Evolutionary conservation across 1,140 invertebrate genomes (phyloP).

Genomic region (Eufriesea mexicana): DNA sequence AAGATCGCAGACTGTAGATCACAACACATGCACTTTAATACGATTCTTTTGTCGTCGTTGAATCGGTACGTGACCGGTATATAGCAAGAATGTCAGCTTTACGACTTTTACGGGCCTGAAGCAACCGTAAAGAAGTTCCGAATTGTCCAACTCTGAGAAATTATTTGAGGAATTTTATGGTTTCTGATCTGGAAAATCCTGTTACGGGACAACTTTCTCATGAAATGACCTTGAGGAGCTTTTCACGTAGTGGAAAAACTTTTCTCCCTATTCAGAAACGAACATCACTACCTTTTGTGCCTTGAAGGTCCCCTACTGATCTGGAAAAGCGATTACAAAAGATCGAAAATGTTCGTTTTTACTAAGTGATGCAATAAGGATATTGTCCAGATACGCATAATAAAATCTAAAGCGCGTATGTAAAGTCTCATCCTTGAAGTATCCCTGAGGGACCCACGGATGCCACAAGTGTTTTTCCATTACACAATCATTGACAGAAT

Average conservation of each 20-base stretch:
- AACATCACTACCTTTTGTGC: no score
- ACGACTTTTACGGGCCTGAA: not conserved
- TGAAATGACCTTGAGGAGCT: not conserved
- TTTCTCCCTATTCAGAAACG: not conserved
- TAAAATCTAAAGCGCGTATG: slow-evolving; percentile 34
- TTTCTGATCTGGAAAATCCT: slow-evolving; percentile 13
- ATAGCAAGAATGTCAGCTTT: not conserved
- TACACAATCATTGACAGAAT: slow-evolving; percentile 33
- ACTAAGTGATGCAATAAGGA: slow-evolving; percentile 9
- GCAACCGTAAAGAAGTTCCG: not conserved
- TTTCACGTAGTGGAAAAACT: not conserved
- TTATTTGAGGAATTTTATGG: not conserved
- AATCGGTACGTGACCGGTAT: not conserved
- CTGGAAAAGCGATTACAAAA: not conserved
- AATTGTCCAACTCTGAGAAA: not conserved
- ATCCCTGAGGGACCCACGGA: slow-evolving; percentile 31
- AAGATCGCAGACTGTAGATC: not conserved
- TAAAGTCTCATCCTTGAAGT: slow-evolving; percentile 43
- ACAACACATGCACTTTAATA: not conserved
- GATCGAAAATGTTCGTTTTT: not conserved
- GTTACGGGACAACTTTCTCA: slow-evolving; percentile 19
- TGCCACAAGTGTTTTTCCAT: slow-evolving; percentile 42
- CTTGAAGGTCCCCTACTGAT: not conserved
- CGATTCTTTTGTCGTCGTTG: not conserved
- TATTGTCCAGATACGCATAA: slow-evolving; percentile 4